Base-by-base conservation (phyloP, 1,140 invertebrate species). In the Aporrectodea caliginosa region DNA sequence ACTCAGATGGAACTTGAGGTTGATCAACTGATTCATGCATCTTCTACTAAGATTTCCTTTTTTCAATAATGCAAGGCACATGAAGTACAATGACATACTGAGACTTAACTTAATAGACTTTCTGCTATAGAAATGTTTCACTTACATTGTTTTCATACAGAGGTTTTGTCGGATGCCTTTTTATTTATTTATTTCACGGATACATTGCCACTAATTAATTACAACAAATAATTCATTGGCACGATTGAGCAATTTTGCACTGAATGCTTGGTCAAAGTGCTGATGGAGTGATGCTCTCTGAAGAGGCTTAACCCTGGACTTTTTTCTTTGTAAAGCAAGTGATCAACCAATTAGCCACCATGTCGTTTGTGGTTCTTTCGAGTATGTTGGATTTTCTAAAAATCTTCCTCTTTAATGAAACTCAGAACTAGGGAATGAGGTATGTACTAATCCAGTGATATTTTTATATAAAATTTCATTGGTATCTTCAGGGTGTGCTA, bases 1-100 rank as follows among this genome's bases (percentile, higher is more conserved):
- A 84, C 87, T n/a, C 84, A 88, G 31, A 88, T 89, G 87, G 87
- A 89, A 75, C 80, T 89, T 16, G 88, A 88, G 86, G 87, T 88
- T 78, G 77, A 77, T 29, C n/a, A 58, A 58, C n/a, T n/a, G n/a
- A n/a, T n/a, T n/a, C n/a, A n/a, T n/a, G n/a, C n/a, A n/a, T n/a
- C n/a, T n/a, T n/a, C n/a, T n/a, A n/a, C n/a, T n/a, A n/a, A n/a
- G n/a, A n/a, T n/a, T n/a, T n/a, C n/a, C n/a, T n/a, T n/a, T n/a
- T n/a, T n/a, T n/a, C n/a, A n/a, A n/a, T n/a, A n/a, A n/a, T n/a
- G n/a, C n/a, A n/a, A n/a, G n/a, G n/a, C n/a, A n/a, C n/a, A n/a
- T n/a, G n/a, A n/a, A n/a, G n/a, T n/a, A n/a, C n/a, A n/a, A n/a
- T n/a, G n/a, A n/a, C n/a, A n/a, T n/a, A n/a, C n/a, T n/a, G n/a